Evolutionary conservation across 2,888 invertebrate genomes (phyloP).

Genomic region (Lamellibrachia satsuma): DNA sequence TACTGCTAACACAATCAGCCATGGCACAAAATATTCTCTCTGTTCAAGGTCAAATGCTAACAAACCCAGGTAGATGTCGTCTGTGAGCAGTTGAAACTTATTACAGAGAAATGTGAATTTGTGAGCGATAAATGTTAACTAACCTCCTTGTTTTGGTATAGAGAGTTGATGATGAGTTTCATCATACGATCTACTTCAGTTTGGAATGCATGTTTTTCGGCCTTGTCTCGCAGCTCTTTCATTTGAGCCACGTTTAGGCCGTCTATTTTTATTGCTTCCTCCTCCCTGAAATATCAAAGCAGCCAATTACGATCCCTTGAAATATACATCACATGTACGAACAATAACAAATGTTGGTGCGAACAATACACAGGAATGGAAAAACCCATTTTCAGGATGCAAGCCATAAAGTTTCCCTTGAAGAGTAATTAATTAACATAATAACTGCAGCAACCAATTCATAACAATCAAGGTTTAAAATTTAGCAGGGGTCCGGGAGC

Average conservation of each 20-base stretch:
- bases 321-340: conserved; percentile 1
- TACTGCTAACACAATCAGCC: not conserved
- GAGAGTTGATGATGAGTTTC: conserved; percentile 99
- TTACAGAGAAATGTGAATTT: not conserved
- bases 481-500: too few species aligned
- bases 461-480: too few species aligned
- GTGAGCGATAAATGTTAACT: conserved; percentile 35
- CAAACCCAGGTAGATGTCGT: not conserved
- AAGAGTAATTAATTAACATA: too few species aligned
- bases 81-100: not conserved
- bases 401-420: not conserved
- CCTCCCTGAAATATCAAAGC: conserved; percentile 75
- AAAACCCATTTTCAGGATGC: not conserved
- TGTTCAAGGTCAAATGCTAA: not conserved
- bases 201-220: conserved; percentile 80
- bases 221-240: conserved; percentile 87
- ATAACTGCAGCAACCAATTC: too few species aligned
- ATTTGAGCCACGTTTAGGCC: conserved; percentile 92
- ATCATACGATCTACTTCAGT: conserved; percentile 99
- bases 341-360: not conserved
- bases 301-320: not conserved
- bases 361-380: not conserved
- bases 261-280: conserved; percentile 95
- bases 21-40: too few species aligned
- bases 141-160: conserved; percentile 98